Base-by-base conservation (phyloP, 2,113 vertebrate species). In the Pagrus major region DNA sequence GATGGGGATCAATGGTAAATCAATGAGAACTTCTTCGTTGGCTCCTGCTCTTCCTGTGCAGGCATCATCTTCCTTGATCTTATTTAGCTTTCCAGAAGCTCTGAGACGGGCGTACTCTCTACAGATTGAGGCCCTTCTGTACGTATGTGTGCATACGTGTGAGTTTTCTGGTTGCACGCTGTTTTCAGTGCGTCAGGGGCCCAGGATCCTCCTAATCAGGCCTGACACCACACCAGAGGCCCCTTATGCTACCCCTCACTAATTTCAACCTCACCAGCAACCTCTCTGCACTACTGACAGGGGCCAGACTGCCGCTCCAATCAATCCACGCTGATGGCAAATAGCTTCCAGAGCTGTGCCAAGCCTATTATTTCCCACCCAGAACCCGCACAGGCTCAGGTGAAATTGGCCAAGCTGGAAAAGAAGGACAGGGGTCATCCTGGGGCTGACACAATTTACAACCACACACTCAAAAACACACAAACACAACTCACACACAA, bases 341-440 rank as follows among this genome's bases (percentile, higher is more conserved):
- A 95, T 95, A 82, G 93, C 93, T 95, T 95, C 94, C 95, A 95
- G 95, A 95, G 86, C 88, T 14, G 78, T 86, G 84, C 85, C 86
- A 85, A 79, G 85, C 70, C 80, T 75, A 90, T 91, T 90, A 86
- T 88, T 74, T 88, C 89, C 92, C 88, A 91, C 86, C 85, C 85
- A 86, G 82, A 94, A 86, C 80, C 74, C 74, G 75, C 81, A 54
- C 47, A 88, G 84, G 88, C 85, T 94, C 93, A 91, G 88, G 77
- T 92, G 81, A 92, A 93, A 93, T 92, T 90, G 81, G 60, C 67
- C 65, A 60, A 83, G 85, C 71, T 81, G 66, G 77, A 84, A 35
- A 72, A 71, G 35, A 73, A 80, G 59, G 67, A 66, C 23, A 25
- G 56, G 71, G 73, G 81, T 83, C 88, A 88, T 70, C 76, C 68